Evolutionary conservation across 2,797 vertebrate species (phyloP), one percentile per base, ranked within the genome.

Genomic region (Hafferia zeledoni): DNA sequence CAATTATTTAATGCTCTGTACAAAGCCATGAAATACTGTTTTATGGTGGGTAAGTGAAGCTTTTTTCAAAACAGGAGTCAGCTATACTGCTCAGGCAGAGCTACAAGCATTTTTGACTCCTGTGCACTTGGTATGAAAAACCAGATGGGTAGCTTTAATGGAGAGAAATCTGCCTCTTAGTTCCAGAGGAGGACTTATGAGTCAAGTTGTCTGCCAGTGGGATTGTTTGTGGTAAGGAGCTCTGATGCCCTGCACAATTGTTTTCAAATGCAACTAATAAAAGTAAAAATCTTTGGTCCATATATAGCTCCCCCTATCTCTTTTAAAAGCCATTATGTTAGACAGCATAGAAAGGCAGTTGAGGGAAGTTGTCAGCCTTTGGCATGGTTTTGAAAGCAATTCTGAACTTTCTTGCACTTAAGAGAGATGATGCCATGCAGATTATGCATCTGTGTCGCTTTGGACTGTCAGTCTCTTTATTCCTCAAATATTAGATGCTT

Each of bases 1-100:
- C 30, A 79, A 76, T 90, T 96, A 95, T 87, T 91, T 80, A 91
- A 83, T 83, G 89, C 47, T 63, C 52, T 68, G 43, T 41, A 77
- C 31, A 50, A 56, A 55, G 15, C 27, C 82, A 41, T 44, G 67
- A 87, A 72, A 64, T 85, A 13, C 28, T 68, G 46, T 59, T 89
- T 49, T 78, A 33, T 0, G 0, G 25, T 46, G 44, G 31, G 13
- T 52, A 75, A 75, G 28, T 13, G 47, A 83, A 70, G 16, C 10
- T 24, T 39, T 65, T 76, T 79, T 33, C 24, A 35, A 64, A 72
- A 31, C 6, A 43, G 39, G 43, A 79, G 20, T 23, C 56, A 60
- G 12, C 31, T 65, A 7, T 69, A 57, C 6, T n/a, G 2, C 30
- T 67, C 11, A 77, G 47, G 22, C 11, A 59, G 46, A 52, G 5